Conservation (phyloP, 1,140 invertebrate species). For the Ceratina australensis region DNA sequence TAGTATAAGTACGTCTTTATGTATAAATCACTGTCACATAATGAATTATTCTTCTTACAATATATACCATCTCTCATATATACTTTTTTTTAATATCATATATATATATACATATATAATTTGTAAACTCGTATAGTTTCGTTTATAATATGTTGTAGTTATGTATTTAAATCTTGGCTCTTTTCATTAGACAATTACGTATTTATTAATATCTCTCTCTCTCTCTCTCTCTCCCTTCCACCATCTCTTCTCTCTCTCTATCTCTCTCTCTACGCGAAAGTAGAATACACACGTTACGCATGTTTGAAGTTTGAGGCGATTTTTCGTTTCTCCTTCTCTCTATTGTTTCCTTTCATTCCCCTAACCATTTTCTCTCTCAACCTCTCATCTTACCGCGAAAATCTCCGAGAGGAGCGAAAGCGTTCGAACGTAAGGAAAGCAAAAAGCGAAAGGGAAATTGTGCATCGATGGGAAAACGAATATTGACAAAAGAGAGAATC, state of each 20-base stretch:
- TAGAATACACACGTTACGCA: conserved; percentile 7
- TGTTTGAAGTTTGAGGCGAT: conserved; percentile 1
- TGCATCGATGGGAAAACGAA: background rate
- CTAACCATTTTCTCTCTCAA: background rate
- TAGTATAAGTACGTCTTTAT: conserved; percentile 21
- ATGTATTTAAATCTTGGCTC: conserved; percentile 43
- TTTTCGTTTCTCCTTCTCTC: background rate
- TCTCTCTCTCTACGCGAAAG: background rate
- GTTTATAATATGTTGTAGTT: conserved; percentile 40
- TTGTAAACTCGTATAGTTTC: conserved; percentile 39
- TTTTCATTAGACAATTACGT: conserved; percentile 28
- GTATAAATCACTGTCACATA: conserved; percentile 56
- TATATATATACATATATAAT: conserved; percentile 49
- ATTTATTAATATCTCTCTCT: conserved; percentile 6
- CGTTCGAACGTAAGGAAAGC: background rate
- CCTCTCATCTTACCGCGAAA: background rate
- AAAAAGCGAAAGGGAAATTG: background rate
- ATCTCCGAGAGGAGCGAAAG: background rate
- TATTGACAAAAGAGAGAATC: conserved; percentile 6
- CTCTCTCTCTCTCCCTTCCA: too few relatives aligned
- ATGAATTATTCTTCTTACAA: conserved; percentile 51
- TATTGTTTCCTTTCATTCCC: background rate
- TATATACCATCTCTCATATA: background rate
- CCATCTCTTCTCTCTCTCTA: too few relatives aligned
- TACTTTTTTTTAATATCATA: background rate